phyloP scores from a whole-genome alignment of 2,797 vertebrate genomes.

The Molossus molossus region DNA sequence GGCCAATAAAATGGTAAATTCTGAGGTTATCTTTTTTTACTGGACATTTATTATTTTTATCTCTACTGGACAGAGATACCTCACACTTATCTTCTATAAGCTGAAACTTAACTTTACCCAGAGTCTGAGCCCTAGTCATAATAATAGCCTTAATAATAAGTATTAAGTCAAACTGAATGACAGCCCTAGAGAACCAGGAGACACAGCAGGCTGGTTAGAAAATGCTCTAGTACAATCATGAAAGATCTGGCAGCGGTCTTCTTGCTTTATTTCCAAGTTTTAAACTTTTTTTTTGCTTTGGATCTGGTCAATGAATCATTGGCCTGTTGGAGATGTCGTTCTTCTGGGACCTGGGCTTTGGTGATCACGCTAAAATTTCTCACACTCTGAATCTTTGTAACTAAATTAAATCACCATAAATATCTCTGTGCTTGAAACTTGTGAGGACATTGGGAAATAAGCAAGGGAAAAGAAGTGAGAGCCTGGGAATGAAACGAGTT shows the following conservation, averaged over 20 bases:
- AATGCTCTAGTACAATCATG: neutral
- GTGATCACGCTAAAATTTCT: neutral
- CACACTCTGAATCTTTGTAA: neutral
- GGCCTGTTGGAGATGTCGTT: neutral
- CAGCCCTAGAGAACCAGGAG: neutral
- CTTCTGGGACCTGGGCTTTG: slow-evolving; percentile 14
- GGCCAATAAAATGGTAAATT: neutral
- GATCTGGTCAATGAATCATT: neutral
- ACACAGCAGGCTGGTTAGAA: neutral
- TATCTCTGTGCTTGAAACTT: slow-evolving; percentile 14
- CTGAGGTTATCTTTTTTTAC: neutral
- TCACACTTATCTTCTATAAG: neutral
- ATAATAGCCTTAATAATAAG: slow-evolving; percentile 40
- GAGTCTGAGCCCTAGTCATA: neutral
- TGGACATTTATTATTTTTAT: slow-evolving; percentile 50
- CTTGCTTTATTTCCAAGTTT: neutral
- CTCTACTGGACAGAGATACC: neutral
- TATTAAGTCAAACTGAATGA: neutral
- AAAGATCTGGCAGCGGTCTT: neutral
- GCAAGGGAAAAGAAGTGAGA: neutral
- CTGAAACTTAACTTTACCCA: neutral
- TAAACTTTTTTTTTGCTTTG: slow-evolving; percentile 10
- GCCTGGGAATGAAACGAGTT: neutral
- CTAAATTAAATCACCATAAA: slow-evolving; percentile 31
- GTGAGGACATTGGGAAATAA: neutral